phyloP scores from a whole-genome alignment of 2,113 vertebrate species.

The Megalops atlanticus region DNA sequence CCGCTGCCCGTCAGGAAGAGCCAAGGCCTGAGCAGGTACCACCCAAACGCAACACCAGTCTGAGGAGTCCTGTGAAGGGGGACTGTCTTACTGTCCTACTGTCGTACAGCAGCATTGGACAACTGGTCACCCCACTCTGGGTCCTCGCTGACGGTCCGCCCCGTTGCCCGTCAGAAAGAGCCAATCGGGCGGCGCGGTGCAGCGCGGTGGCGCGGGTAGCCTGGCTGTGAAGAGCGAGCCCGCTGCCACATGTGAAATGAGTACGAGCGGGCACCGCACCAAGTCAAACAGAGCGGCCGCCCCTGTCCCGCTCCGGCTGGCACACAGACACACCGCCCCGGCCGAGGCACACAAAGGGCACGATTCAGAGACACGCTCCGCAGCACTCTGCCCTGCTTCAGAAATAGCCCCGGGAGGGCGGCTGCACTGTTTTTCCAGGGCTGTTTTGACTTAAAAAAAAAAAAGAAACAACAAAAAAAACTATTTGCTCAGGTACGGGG shows the following conservation, averaged over 20 bases:
- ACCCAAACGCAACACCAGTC: neutral
- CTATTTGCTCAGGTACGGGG: conserved; percentile 44
- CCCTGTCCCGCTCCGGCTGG: conserved; percentile 45
- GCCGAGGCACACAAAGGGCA: conserved; percentile 66
- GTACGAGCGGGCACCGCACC: conserved; percentile 56
- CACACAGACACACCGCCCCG: conserved; percentile 46
- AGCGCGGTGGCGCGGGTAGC: conserved; percentile 11
- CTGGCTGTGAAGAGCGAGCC: conserved; percentile 42
- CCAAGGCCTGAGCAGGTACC: neutral
- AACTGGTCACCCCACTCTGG: conserved; percentile 45
- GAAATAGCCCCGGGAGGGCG: conserved; percentile 41
- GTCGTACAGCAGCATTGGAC: conserved; percentile 23
- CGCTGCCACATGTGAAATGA: conserved; percentile 51
- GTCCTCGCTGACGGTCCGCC: conserved; percentile 40
- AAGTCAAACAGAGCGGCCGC: conserved; percentile 60
- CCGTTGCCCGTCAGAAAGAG: conserved; percentile 30
- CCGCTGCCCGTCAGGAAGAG: conserved; percentile 30
- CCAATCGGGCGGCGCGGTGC: neutral
- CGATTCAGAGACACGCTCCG: conserved; percentile 63
- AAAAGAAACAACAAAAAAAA: neutral
- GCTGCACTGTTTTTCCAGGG: neutral
- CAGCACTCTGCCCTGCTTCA: conserved; percentile 49
- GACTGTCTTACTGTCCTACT: conserved; percentile 22
- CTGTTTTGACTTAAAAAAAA: neutral
- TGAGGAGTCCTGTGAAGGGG: neutral